Percentiles rank a stretch among this genome's conserved stretches.
Conservation (phyloP, 2,113 vertebrate genomes). For the Microcebus jonahi region DNA sequence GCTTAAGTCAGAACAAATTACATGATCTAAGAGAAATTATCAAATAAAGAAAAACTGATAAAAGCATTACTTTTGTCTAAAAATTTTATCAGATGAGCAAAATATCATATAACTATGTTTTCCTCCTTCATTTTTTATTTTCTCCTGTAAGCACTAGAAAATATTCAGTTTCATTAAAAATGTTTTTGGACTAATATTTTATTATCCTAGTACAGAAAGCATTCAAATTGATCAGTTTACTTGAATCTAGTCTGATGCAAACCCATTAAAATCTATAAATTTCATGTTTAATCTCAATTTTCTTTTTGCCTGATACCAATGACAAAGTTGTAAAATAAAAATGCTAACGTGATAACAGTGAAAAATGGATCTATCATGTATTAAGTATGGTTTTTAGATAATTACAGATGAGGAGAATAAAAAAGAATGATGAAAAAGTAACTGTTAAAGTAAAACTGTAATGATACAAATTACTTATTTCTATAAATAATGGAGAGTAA, state of each 20-base stretch:
- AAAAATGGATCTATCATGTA: background rate
- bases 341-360: background rate
- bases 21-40: background rate
- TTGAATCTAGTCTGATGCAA: background rate
- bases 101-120: background rate
- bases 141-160: background rate
- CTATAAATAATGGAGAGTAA: background rate
- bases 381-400: background rate
- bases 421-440: background rate
- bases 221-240: background rate
- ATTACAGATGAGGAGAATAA: background rate
- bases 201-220: background rate
- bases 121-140: background rate
- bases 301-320: background rate
- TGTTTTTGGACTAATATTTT: background rate
- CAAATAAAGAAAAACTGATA: background rate
- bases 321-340: conserved; percentile 16
- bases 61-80: background rate
- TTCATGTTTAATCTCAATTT: background rate
- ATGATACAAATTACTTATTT: background rate
- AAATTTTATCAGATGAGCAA: background rate
- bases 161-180: background rate
- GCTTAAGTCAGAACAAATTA: background rate
- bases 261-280: background rate
- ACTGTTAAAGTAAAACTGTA: background rate